Evolutionary conservation across 1,140 invertebrate species (phyloP).

Genomic region (Hylyphantes graminicola): DNA sequence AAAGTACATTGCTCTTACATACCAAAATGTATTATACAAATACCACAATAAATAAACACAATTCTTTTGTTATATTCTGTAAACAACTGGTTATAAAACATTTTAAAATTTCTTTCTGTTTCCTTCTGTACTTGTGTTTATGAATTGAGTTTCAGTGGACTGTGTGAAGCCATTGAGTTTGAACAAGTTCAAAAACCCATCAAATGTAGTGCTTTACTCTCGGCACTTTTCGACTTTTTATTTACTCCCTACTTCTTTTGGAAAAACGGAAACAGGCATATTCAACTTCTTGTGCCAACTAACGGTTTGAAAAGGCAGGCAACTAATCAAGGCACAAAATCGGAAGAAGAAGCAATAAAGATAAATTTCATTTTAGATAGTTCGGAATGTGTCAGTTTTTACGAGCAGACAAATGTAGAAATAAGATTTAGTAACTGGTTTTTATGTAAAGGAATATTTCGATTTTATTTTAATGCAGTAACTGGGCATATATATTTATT

Average conservation of each 20-base stretch:
- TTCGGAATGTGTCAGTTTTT: slow-evolving; percentile 29
- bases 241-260: slow-evolving; percentile 17
- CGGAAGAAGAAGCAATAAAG: slow-evolving; percentile 34
- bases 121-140: no score
- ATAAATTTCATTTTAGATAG: slow-evolving; percentile 37
- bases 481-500: no score
- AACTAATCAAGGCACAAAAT: slow-evolving; percentile 25
- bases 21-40: no score
- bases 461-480: no score
- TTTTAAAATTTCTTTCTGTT: no score
- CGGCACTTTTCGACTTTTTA: slow-evolving; percentile 1
- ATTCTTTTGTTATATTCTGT: no score
- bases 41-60: no score
- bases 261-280: slow-evolving; percentile 7
- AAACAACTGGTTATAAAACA: no score
- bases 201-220: slow-evolving; percentile 4
- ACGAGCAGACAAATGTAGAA: slow-evolving; percentile 42
- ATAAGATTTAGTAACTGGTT: slow-evolving; percentile 11
- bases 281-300: slow-evolving; percentile 38
- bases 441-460: no score
- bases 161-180: slow-evolving; percentile 9
- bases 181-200: slow-evolving; percentile 30
- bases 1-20: no score
- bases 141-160: no score
- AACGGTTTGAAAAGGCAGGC: slow-evolving; percentile 5